Base-by-base conservation (phyloP, 2,888 invertebrate genomes). In the Isotomurus palustris region DNA sequence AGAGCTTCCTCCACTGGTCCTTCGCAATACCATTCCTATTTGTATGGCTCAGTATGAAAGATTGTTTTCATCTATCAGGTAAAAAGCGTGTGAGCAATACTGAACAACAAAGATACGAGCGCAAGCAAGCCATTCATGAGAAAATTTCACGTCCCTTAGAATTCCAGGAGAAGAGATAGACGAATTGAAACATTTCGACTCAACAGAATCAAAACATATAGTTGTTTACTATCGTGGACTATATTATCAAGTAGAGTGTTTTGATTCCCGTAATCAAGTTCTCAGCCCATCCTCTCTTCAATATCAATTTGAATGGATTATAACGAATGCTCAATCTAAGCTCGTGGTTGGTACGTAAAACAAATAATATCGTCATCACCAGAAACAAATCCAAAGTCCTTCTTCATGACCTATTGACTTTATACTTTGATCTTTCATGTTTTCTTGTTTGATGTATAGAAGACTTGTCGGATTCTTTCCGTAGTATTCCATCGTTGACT, bases 1-100 rank as follows among this genome's bases (percentile, higher is more conserved):
- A 69, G 73, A 76, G 64, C 69, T 79, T 24, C 73, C 74, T n/a
- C 78, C 79, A 2, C 69, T 78, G 12, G 70, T 77, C 24, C 73
- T 79, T 38, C 69, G 78, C 21, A 74, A 75, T 57, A 78, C 77
- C 8, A 75, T 79, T 54, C 79, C 79, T 2, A 72, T 78, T 40
- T 79, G 79, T 69, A 79, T 78, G 79, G 75, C 74, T 1, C 78
- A 78, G 68, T 79, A 78, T 70, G 76, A 76, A 58, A 68, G 74
- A 25, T 68, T 76, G 10, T 78, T 77, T 68, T 76, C 77, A n/a
- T 76, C 78, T 3, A 74, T 75, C 6, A 74, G 78, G 77, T 77
- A 66, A 67, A 50, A 41, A 32, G 22, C 12, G n/a, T 32, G 35
- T 12, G n/a, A n/a, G n/a, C n/a, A n/a, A n/a, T n/a, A n/a, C n/a